These are phyloP conservation scores for Lucifuga dentata DNA, from an alignment of 2,113 vertebrate genomes.

Conservation along the genomic window DNA sequence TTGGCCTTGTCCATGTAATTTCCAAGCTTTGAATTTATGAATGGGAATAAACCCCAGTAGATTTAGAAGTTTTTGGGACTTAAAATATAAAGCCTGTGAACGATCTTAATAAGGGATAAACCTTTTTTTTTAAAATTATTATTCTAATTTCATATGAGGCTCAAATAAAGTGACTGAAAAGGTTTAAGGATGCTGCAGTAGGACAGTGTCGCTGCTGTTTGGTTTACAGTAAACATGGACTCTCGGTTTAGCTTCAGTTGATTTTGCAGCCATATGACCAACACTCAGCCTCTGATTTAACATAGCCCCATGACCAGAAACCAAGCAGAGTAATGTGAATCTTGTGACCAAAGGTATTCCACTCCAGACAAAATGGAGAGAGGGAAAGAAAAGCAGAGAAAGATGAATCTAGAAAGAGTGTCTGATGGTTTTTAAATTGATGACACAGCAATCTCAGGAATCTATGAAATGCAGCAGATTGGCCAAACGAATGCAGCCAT, in stretches of 20 bases:
- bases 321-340: constrained; percentile 61
- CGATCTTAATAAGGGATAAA: too few relatives aligned
- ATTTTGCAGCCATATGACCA: constrained; percentile 69
- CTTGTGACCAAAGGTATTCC: constrained; percentile 80
- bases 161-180: too few relatives aligned
- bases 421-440: too few relatives aligned
- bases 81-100: background rate
- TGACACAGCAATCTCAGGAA: too few relatives aligned
- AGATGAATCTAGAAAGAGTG: background rate
- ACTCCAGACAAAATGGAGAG: background rate
- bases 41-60: constrained; percentile 5
- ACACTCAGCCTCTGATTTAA: constrained; percentile 70
- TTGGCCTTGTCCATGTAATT: too few relatives aligned
- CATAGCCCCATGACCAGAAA: constrained; percentile 70
- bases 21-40: too few relatives aligned
- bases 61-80: too few relatives aligned
- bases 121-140: too few relatives aligned
- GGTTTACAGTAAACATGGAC: background rate
- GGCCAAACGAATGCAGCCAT: too few relatives aligned
- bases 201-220: background rate
- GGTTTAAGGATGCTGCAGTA: background rate
- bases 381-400: background rate
- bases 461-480: too few relatives aligned
- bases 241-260: constrained; percentile 31
- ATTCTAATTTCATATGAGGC: too few relatives aligned